Evolutionary conservation across 2,888 invertebrate species (phyloP).

Genomic region (Conistra vaccinii): DNA sequence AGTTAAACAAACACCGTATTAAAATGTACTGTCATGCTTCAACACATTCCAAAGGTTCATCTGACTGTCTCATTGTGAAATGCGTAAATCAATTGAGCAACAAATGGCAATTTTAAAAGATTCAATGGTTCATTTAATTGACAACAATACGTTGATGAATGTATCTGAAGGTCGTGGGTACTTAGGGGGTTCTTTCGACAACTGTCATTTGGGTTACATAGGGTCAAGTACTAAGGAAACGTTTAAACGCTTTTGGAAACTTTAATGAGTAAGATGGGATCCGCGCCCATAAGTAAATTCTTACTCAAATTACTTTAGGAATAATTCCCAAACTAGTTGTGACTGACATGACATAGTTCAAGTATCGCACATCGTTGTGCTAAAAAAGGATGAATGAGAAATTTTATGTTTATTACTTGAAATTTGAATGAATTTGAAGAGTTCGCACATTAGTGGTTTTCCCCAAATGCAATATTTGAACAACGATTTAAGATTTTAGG

Average conservation of each 20-base stretch:
- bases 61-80: slow-evolving; percentile 40
- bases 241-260: slow-evolving; percentile 2
- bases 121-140: slow-evolving; percentile 36
- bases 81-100: slow-evolving; percentile 35
- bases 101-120: slow-evolving; percentile 26
- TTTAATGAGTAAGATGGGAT: slow-evolving; percentile 16
- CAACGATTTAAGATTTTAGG: not conserved
- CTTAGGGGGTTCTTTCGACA: slow-evolving; percentile 13
- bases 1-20: slow-evolving; percentile 41
- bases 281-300: not conserved
- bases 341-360: not conserved
- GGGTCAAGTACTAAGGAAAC: slow-evolving; percentile 14
- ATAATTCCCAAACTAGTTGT: not conserved
- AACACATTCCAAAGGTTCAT: slow-evolving; percentile 29
- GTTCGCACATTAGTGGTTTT: slow-evolving; percentile 17
- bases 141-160: slow-evolving; percentile 27
- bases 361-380: slow-evolving; percentile 6
- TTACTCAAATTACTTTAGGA: slow-evolving; percentile 14
- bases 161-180: slow-evolving; percentile 17
- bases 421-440: too few species aligned
- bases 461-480: slow-evolving; percentile 14
- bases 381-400: not conserved
- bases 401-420: slow-evolving; percentile 1
- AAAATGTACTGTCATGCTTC: slow-evolving; percentile 35
- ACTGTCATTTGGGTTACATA: slow-evolving; percentile 9